Conservation (phyloP, 2,113 vertebrate species). For the Vicugna pacos region DNA sequence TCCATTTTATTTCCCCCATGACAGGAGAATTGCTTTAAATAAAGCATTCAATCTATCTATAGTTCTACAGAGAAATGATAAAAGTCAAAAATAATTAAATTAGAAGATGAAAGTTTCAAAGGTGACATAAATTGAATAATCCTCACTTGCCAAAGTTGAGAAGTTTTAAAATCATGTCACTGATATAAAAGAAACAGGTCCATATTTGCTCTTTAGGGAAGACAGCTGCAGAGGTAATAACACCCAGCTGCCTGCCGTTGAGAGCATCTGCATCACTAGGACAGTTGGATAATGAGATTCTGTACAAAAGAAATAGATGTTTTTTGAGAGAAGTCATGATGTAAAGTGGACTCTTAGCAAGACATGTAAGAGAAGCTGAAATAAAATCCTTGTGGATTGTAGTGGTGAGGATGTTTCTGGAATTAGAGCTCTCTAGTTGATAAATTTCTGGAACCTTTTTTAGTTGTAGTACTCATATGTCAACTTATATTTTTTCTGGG, state of each 20-base stretch:
- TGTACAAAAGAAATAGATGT: background rate
- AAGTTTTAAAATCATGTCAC: conserved; percentile 13
- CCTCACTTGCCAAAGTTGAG: conserved; percentile 26
- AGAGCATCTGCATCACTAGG: background rate
- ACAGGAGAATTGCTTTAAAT: conserved; percentile 59
- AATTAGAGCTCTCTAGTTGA: background rate
- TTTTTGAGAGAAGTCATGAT: conserved; percentile 22
- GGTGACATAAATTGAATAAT: conserved; percentile 10
- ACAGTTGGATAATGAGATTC: conserved; percentile 32
- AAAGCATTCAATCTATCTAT: conserved; percentile 20
- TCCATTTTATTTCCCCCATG: conserved; percentile 50
- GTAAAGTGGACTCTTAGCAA: conserved; percentile 32
- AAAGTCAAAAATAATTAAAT: conserved; percentile 61
- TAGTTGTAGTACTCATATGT: background rate
- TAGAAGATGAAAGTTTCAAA: conserved; percentile 17
- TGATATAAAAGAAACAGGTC: background rate
- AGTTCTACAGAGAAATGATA: conserved; percentile 32
- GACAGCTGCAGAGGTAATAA: background rate
- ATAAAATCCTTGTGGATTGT: background rate
- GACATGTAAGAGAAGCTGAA: background rate
- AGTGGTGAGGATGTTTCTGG: background rate
- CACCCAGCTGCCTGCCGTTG: background rate
- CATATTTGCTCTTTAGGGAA: background rate
- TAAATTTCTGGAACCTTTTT: background rate
- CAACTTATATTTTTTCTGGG: background rate